Evolutionary conservation across 2,888 invertebrate genomes (phyloP).

Genomic region (Kuschelorhynchus macadamiae): DNA sequence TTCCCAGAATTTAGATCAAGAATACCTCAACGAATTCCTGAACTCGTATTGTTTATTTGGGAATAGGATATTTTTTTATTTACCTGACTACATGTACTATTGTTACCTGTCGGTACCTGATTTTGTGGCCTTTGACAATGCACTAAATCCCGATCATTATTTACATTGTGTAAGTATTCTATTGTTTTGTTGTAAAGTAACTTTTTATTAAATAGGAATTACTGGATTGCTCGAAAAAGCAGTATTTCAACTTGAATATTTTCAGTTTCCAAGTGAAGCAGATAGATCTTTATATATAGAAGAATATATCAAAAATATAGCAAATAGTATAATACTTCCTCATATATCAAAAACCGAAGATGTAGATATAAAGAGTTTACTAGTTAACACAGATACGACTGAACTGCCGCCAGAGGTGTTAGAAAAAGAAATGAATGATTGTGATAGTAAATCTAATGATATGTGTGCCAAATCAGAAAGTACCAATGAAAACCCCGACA

Average conservation of each 20-base stretch:
- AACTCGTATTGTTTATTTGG: conserved; percentile 29
- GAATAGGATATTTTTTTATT: conserved; percentile 16
- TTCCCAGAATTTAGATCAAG: not conserved
- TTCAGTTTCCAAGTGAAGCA: conserved; percentile 5
- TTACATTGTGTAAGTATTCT: conserved; percentile 32
- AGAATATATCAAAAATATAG: conserved; percentile 16
- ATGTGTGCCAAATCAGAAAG: conserved; percentile 28
- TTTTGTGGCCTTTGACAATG: conserved; percentile 10
- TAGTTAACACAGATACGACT: conserved; percentile 14
- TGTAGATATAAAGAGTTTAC: conserved; percentile 7
- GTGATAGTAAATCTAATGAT: conserved; percentile 30
- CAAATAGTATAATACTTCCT: conserved; percentile 7
- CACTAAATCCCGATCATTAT: conserved; percentile 13
- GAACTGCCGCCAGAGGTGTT: conserved; percentile 20
- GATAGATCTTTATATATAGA: conserved; percentile 7
- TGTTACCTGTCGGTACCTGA: conserved; percentile 28
- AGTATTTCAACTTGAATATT: too few species aligned
- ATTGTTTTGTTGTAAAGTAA: not conserved
- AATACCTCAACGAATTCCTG: conserved; percentile 20
- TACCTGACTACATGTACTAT: conserved; percentile 17
- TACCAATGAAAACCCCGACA: conserved; percentile 5
- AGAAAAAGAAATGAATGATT: conserved; percentile 12
- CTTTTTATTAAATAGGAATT: too few species aligned
- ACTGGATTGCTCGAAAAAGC: too few species aligned
- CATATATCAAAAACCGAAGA: conserved; percentile 12